Evolutionary conservation across 1,140 invertebrate genomes (phyloP).

Genomic region (Helicorthomorpha holstii): DNA sequence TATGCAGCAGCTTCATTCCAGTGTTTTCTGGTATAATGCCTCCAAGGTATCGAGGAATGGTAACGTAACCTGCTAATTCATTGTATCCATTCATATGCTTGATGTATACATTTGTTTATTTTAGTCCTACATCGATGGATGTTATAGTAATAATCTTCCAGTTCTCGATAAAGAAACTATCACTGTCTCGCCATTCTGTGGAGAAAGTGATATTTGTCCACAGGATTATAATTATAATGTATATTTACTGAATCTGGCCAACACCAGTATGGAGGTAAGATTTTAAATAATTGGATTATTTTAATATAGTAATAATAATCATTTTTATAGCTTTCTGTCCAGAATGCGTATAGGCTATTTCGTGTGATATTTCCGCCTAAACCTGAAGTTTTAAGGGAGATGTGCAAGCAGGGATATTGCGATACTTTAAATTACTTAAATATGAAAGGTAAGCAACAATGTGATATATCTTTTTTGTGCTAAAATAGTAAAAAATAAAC

Average conservation of each 20-base stretch:
- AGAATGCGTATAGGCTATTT: slow-evolving; percentile 81
- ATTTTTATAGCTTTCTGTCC: slow-evolving; percentile 41
- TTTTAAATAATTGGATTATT: neutral
- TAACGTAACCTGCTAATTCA: slow-evolving; percentile 14
- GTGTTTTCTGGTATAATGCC: slow-evolving; percentile 87
- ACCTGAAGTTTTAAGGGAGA: slow-evolving; percentile 73
- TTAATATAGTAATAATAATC: neutral
- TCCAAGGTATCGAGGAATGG: slow-evolving; percentile 68
- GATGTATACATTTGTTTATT: slow-evolving; percentile 9
- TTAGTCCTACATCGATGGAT: slow-evolving; percentile 84
- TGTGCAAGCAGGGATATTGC: slow-evolving; percentile 96
- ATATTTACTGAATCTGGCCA: slow-evolving; percentile 67
- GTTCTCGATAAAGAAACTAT: slow-evolving; percentile 86
- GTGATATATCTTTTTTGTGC: slow-evolving; percentile 8
- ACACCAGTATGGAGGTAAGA: slow-evolving; percentile 76
- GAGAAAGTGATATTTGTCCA: slow-evolving; percentile 96
- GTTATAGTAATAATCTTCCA: slow-evolving; percentile 89
- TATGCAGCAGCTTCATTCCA: slow-evolving; percentile 90
- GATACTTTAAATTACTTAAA: slow-evolving; percentile 86
- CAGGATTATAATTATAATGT: slow-evolving; percentile 39
- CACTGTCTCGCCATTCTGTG: slow-evolving; percentile 92
- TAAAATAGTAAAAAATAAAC: neutral
- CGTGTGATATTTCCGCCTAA: slow-evolving; percentile 87
- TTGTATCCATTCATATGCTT: slow-evolving; percentile 26
- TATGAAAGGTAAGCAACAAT: slow-evolving; percentile 43